A percentile compares a stretch with the other conserved stretches of the same genome.
Evolutionary conservation across 1,140 invertebrate genomes (phyloP).

Genomic region (Nomia melanderi): DNA sequence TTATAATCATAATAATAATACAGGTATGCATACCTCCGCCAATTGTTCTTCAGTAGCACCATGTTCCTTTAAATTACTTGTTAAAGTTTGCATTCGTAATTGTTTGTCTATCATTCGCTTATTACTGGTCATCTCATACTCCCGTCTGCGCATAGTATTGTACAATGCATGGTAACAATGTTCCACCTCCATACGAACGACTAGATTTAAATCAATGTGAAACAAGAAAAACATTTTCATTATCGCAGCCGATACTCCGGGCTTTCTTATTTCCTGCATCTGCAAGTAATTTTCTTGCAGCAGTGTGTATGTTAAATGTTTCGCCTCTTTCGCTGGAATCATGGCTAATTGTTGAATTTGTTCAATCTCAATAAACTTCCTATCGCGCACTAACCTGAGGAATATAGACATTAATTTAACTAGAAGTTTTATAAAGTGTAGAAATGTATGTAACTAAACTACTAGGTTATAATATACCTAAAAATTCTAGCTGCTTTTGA

Average conservation of each 20-base stretch:
- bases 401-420: not conserved
- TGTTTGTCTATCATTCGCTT: slow-evolving; percentile 92
- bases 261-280: slow-evolving; percentile 83
- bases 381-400: slow-evolving; percentile 86
- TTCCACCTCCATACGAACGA: slow-evolving; percentile 88
- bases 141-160: slow-evolving; percentile 85
- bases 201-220: slow-evolving; percentile 86
- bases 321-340: slow-evolving; percentile 94
- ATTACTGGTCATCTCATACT: slow-evolving; percentile 84
- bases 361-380: slow-evolving; percentile 92
- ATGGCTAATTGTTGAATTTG: slow-evolving; percentile 93
- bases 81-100: slow-evolving; percentile 89
- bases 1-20: slow-evolving; percentile 11
- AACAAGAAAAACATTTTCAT: slow-evolving; percentile 89
- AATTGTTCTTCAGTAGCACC: slow-evolving; percentile 89
- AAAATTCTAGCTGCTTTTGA: slow-evolving; percentile 93
- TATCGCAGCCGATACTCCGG: slow-evolving; percentile 79
- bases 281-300: slow-evolving; percentile 91
- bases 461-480: slow-evolving; percentile 75
- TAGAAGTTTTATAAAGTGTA: not conserved
- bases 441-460: not conserved
- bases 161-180: slow-evolving; percentile 89
- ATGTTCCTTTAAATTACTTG: slow-evolving; percentile 87
- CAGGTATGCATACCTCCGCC: slow-evolving; percentile 83
- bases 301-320: slow-evolving; percentile 90